Conservation (phyloP, 1,140 invertebrate genomes). For the Acromyrmex heyeri region DNA sequence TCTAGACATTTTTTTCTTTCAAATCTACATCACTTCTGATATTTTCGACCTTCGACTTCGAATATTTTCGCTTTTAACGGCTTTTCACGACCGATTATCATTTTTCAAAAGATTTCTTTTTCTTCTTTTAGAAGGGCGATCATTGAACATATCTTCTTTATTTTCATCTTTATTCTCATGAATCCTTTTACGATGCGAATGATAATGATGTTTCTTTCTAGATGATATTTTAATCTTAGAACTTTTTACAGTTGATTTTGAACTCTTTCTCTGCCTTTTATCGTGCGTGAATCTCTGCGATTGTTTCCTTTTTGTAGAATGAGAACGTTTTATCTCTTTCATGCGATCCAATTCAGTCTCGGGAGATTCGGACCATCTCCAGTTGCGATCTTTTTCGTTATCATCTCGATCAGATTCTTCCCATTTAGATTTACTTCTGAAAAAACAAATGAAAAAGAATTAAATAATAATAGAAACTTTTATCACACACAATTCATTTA, state of each 20-base stretch:
- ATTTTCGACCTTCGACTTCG: background rate
- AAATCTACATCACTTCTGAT: background rate
- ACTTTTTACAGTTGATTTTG: no score
- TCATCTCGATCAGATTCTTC: conserved; percentile 77
- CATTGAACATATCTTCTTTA: conserved; percentile 9
- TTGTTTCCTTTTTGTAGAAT: conserved; percentile 35
- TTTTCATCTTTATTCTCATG: conserved; percentile 12
- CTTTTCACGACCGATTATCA: background rate
- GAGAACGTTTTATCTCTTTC: conserved; percentile 37
- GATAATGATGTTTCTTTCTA: conserved; percentile 4
- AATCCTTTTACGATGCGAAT: conserved; percentile 7
- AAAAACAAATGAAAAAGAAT: background rate
- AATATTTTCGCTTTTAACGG: background rate
- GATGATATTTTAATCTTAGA: no score
- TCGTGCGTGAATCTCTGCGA: conserved; percentile 36
- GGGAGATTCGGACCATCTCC: conserved; percentile 93
- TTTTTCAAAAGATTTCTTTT: background rate
- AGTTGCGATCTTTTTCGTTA: conserved; percentile 85
- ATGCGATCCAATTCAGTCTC: conserved; percentile 82
- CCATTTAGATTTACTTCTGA: conserved; percentile 79
- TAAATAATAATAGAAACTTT: background rate
- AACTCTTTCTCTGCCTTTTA: background rate
- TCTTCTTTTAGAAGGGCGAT: background rate
- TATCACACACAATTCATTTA: background rate
- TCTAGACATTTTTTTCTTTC: background rate